Conservation (phyloP, 2,113 vertebrate species). For the Pseudorectes ferrugineus region DNA sequence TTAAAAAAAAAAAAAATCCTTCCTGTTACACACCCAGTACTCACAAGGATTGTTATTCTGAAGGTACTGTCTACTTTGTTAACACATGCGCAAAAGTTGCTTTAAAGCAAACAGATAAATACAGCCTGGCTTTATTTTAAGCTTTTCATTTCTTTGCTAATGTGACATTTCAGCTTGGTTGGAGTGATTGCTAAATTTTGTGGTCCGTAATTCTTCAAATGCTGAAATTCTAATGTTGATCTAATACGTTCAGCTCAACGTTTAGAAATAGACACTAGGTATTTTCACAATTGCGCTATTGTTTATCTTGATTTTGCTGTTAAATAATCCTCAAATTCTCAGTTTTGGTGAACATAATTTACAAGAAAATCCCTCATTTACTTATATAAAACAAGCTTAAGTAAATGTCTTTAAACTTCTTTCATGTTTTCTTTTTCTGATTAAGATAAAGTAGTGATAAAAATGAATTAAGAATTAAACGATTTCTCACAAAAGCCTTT, state of each 20-base stretch:
- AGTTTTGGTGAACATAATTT: not conserved
- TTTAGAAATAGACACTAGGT: not conserved
- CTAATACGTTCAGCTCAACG: not conserved
- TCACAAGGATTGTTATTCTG: constrained; percentile 8
- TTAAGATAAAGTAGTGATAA: constrained; percentile 16
- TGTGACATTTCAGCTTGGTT: not conserved
- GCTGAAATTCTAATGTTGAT: not conserved
- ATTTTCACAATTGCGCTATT: not conserved
- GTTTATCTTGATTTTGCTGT: not conserved
- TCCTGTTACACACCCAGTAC: constrained; percentile 59
- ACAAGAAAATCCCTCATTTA: constrained; percentile 32
- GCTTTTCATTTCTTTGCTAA: not conserved
- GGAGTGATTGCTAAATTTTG: not conserved
- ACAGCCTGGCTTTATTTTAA: constrained; percentile 19
- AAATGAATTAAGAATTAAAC: not conserved
- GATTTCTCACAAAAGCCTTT: not conserved
- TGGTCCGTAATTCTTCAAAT: not conserved
- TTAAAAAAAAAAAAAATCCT: not conserved
- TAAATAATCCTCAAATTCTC: not conserved
- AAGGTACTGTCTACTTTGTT: not conserved
- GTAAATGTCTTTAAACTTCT: not conserved
- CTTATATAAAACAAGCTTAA: not conserved
- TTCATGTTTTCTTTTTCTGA: not conserved
- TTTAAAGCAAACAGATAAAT: not conserved
- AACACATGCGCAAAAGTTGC: not conserved